A percentile compares a stretch with the other conserved stretches of the same genome.
Conservation (phyloP, 2,797 vertebrate genomes). For the Takifugu ocellatus region DNA sequence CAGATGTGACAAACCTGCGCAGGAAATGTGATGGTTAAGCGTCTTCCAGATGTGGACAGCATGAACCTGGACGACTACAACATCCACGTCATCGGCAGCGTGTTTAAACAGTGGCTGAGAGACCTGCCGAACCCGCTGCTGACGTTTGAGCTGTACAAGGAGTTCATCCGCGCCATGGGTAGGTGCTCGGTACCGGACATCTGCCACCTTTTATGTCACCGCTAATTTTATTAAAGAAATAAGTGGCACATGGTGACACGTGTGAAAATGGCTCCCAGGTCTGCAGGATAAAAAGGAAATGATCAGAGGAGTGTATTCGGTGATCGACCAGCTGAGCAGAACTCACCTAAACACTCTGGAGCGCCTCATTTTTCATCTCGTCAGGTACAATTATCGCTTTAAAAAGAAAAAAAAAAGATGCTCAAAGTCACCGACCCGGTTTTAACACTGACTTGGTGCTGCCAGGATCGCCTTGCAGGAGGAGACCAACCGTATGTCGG, state of each 20-base stretch:
- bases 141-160: slow-evolving; percentile 97
- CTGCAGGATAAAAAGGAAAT: slow-evolving; percentile 92
- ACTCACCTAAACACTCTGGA: slow-evolving; percentile 93
- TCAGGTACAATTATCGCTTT: slow-evolving; percentile 77
- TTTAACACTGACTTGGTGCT: slow-evolving; percentile 1
- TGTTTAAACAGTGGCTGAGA: slow-evolving; percentile 97
- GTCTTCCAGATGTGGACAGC: slow-evolving; percentile 80
- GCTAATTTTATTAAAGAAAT: neutral
- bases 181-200: slow-evolving; percentile 31
- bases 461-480: slow-evolving; percentile 92
- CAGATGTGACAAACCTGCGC: neutral
- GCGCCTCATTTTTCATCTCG: slow-evolving; percentile 95
- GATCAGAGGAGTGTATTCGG: slow-evolving; percentile 86
- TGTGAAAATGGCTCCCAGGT: slow-evolving; percentile 68
- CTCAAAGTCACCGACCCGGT: too few relatives aligned
- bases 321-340: slow-evolving; percentile 95
- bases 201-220: neutral
- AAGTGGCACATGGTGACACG: neutral
- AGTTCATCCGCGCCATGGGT: slow-evolving; percentile 95
- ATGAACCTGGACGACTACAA: slow-evolving; percentile 97
- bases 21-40: neutral
- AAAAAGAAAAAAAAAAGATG: too few relatives aligned
- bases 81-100: slow-evolving; percentile 97
- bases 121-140: slow-evolving; percentile 96
- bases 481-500: slow-evolving; percentile 97